Percentiles rank a stretch among this genome's conserved stretches.
Evolutionary conservation across 2,113 vertebrate species (phyloP).

Genomic region (Zosterops pallidus): DNA sequence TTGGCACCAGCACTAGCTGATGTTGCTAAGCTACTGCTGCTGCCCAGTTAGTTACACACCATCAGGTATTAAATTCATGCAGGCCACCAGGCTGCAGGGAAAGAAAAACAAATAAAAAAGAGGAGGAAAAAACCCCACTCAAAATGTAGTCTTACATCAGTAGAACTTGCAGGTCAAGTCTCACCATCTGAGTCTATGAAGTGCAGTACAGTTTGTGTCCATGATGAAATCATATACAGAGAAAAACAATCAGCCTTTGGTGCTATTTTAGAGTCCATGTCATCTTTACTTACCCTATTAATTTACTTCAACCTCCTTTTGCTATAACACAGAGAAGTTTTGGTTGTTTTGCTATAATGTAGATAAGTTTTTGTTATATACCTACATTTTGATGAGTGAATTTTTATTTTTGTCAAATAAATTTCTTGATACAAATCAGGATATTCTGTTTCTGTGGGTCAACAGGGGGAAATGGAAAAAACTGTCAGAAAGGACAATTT

Average conservation of each 20-base stretch:
- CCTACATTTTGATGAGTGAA: background rate
- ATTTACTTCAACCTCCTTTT: background rate
- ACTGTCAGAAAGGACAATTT: background rate
- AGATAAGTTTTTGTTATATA: background rate
- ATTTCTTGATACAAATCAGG: background rate
- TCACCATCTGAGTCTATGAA: background rate
- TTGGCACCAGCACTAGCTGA: slow-evolving; percentile 10
- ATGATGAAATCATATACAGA: background rate
- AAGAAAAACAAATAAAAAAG: too few species aligned
- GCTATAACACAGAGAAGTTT: background rate
- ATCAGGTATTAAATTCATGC: slow-evolving; percentile 20
- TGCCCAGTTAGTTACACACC: slow-evolving; percentile 35
- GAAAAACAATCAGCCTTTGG: background rate
- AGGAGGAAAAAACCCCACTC: background rate
- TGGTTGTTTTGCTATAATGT: background rate
- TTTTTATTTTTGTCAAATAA: background rate
- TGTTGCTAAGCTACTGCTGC: slow-evolving; percentile 65
- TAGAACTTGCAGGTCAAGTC: background rate
- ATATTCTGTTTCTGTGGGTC: background rate
- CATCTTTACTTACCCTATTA: background rate
- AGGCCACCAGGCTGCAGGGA: background rate
- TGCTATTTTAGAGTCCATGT: background rate
- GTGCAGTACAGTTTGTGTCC: background rate
- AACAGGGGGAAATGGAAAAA: background rate
- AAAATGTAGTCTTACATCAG: background rate